Conservation (phyloP, 1,140 invertebrate genomes). For the Temnothorax longispinosus region DNA sequence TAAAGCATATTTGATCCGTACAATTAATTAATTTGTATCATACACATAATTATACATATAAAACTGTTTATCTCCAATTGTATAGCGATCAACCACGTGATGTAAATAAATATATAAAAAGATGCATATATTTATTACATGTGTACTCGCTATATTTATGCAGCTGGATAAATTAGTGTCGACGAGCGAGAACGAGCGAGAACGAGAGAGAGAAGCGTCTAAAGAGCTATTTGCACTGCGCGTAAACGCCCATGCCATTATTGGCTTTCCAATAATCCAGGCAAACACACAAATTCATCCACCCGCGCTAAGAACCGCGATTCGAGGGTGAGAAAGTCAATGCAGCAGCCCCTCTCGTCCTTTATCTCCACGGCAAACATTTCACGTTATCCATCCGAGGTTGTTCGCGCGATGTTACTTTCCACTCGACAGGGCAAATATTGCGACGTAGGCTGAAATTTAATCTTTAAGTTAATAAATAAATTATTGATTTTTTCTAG, state of each 20-base stretch:
- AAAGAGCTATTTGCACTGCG: conserved; percentile 64
- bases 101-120: conserved; percentile 37
- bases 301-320: conserved; percentile 51
- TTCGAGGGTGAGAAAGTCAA: conserved; percentile 68
- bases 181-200: conserved; percentile 36
- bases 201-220: conserved; percentile 34
- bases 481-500: neutral
- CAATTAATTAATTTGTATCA: neutral
- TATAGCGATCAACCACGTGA: neutral
- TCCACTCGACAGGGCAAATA: neutral
- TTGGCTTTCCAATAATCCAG: conserved; percentile 69
- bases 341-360: conserved; percentile 43
- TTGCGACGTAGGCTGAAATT: neutral
- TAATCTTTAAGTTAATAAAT: conserved; percentile 7
- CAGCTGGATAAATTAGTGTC: conserved; percentile 45
- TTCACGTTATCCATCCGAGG: conserved; percentile 66
- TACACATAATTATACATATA: neutral
- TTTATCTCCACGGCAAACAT: conserved; percentile 71
- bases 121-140: neutral
- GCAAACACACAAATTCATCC: conserved; percentile 64
- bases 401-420: neutral
- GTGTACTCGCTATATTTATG: neutral
- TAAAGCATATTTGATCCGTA: neutral
- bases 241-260: conserved; percentile 55
- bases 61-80: neutral